These are phyloP conservation scores for Indicator maculatus DNA, from an alignment of 2,113 vertebrate species.

Conservation along the genomic window DNA sequence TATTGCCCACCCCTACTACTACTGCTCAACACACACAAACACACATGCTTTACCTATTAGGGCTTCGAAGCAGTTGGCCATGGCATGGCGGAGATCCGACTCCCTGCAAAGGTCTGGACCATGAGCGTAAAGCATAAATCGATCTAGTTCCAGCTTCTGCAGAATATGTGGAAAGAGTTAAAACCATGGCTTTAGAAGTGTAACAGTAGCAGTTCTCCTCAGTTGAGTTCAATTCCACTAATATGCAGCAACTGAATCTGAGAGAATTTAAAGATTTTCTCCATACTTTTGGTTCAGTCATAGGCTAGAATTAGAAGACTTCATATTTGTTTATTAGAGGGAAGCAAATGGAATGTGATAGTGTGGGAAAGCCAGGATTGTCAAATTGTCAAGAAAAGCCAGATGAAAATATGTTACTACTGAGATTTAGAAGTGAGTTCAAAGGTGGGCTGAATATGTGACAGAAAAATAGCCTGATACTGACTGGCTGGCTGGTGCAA, in stretches of 20 bases:
- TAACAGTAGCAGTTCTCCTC: not conserved
- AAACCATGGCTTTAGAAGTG: not conserved
- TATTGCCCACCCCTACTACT: not conserved
- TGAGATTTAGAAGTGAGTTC: not conserved
- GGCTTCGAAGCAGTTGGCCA: conserved; percentile 99
- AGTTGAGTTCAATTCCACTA: not conserved
- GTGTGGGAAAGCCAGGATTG: not conserved
- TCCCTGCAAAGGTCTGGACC: conserved; percentile 97
- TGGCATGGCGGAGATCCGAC: conserved; percentile 96
- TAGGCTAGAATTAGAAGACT: not conserved
- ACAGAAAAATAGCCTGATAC: not conserved
- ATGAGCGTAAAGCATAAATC: conserved; percentile 98
- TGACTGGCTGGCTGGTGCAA: not conserved
- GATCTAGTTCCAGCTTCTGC: conserved; percentile 96
- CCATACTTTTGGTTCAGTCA: not conserved
- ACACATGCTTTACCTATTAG: conserved; percentile 86
- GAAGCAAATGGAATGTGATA: not conserved
- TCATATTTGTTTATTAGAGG: not conserved
- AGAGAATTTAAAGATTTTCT: not conserved
- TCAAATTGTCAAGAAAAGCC: not conserved
- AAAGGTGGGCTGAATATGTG: not conserved
- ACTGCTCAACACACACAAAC: not conserved
- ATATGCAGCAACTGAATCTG: not conserved
- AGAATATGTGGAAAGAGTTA: not conserved
- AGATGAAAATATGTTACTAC: not conserved